These are phyloP conservation scores for Podarcis raffonei DNA, from an alignment of 2,113 vertebrate genomes.

Conservation along the genomic window DNA sequence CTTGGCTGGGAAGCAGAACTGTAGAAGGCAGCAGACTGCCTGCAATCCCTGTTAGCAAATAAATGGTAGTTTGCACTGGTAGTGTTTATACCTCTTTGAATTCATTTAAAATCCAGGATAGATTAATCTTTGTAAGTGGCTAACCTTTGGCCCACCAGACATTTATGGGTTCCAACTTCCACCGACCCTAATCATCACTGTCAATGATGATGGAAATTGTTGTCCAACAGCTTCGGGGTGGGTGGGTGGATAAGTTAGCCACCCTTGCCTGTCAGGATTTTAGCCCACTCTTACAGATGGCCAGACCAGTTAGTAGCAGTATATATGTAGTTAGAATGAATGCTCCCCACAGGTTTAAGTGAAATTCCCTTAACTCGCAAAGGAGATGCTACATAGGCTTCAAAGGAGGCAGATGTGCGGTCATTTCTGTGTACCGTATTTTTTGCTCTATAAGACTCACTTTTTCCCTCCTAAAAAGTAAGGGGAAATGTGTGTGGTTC, in stretches of 20 bases:
- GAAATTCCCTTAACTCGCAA: neutral
- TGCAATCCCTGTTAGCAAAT: neutral
- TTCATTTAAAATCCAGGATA: neutral
- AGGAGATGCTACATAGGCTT: accelerated
- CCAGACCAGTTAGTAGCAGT: neutral
- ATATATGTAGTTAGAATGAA: neutral
- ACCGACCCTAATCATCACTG: too few relatives aligned
- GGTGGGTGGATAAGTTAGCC: too few relatives aligned
- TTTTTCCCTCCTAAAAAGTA: too few relatives aligned
- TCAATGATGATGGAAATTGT: too few relatives aligned
- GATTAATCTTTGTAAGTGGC: neutral
- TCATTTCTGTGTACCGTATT: neutral
- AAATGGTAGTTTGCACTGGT: neutral
- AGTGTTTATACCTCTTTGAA: neutral
- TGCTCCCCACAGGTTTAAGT: accelerated
- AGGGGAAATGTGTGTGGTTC: too few relatives aligned
- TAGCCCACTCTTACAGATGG: neutral
- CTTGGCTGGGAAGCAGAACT: neutral
- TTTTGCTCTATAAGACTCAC: too few relatives aligned
- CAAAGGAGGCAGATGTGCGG: neutral
- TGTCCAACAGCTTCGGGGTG: too few relatives aligned
- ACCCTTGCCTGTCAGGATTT: neutral
- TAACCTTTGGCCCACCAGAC: too few relatives aligned
- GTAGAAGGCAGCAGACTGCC: neutral
- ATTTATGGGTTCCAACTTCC: too few relatives aligned